Evolutionary conservation across 2,888 invertebrate genomes (phyloP).

Genomic region (Dynastes hyllus): DNA sequence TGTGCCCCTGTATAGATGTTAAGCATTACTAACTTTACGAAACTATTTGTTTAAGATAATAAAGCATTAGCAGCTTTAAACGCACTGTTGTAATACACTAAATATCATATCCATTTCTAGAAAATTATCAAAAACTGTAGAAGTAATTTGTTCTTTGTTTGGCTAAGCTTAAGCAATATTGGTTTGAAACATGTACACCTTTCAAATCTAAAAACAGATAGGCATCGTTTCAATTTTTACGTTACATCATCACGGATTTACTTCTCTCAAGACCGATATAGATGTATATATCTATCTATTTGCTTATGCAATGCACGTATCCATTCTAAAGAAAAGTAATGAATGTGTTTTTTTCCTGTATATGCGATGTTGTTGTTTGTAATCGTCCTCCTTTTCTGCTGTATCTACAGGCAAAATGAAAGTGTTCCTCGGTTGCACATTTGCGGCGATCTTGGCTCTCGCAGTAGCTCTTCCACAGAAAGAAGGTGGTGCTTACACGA

Average conservation of each 20-base stretch:
- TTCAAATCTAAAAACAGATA: neutral
- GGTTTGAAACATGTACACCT: too few species aligned
- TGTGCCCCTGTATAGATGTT: too few species aligned
- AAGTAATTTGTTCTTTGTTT: too few species aligned
- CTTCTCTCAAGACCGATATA: slow-evolving; percentile 15
- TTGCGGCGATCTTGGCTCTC: slow-evolving; percentile 69
- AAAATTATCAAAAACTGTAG: too few species aligned
- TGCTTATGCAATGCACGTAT: slow-evolving; percentile 40
- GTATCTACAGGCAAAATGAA: slow-evolving; percentile 64
- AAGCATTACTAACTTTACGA: too few species aligned
- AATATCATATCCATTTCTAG: too few species aligned
- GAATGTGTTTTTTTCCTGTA: neutral
- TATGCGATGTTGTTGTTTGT: slow-evolving; percentile 1
- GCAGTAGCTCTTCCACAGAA: slow-evolving; percentile 79
- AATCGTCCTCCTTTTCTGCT: slow-evolving; percentile 19
- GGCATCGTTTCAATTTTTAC: neutral
- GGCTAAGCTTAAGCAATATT: too few species aligned
- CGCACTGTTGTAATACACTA: too few species aligned
- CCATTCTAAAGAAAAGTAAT: slow-evolving; percentile 31
- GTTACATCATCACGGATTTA: slow-evolving; percentile 11
- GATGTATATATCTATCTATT: neutral
- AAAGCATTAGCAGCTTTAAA: too few species aligned
- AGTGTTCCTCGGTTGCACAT: slow-evolving; percentile 65
- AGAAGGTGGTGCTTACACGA: slow-evolving; percentile 88
- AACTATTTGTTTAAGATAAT: too few species aligned